Percentiles rank a stretch among this genome's conserved stretches.
These are phyloP conservation scores for Cheirogaleus major DNA, from an alignment of 2,797 vertebrate genomes.

Conservation along the genomic window DNA sequence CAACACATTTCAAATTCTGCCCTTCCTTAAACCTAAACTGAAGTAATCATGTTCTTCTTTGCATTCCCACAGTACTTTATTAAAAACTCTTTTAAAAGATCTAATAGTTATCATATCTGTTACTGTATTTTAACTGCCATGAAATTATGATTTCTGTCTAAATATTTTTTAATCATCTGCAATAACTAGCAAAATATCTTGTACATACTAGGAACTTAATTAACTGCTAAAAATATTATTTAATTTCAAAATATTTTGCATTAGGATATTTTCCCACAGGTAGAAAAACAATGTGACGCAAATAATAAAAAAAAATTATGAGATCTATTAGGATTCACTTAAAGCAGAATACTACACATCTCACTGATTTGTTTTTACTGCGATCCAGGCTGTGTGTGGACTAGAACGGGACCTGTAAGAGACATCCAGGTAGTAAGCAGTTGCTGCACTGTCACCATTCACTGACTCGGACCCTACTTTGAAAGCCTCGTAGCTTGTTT, in stretches of 20 bases:
- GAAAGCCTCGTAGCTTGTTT: neutral
- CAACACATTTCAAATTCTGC: neutral
- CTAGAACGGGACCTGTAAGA: neutral
- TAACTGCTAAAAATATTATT: neutral
- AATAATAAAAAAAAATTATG: neutral
- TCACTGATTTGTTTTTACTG: neutral
- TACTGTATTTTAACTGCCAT: neutral
- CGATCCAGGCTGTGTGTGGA: neutral
- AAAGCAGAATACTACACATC: neutral
- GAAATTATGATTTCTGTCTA: neutral
- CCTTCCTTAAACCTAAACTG: neutral
- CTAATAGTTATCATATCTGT: neutral
- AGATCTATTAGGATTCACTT: neutral
- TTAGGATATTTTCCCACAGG: neutral
- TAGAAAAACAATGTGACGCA: neutral
- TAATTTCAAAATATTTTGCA: neutral
- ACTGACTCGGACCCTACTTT: neutral
- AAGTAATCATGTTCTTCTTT: slow-evolving; percentile 2
- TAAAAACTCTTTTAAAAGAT: neutral
- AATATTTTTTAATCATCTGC: neutral
- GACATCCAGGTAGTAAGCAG: neutral
- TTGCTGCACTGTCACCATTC: neutral
- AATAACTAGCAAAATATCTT: neutral
- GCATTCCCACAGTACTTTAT: neutral
- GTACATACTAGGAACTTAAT: neutral